Base-by-base conservation (phyloP, 2,888 invertebrate species). In the Melanostoma scalare region DNA sequence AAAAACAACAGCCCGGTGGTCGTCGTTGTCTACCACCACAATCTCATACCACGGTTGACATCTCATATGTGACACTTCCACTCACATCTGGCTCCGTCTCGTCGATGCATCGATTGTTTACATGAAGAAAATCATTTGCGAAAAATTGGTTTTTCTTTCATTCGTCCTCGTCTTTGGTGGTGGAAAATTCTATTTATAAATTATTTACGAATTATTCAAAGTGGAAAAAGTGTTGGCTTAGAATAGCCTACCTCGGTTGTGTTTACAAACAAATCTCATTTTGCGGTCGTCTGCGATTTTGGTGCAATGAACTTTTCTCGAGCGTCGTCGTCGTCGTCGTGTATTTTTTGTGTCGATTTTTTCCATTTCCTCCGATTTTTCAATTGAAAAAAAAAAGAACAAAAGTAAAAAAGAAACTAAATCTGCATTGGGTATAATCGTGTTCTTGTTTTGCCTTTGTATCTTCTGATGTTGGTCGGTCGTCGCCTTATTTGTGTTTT, bases 91-190 rank as follows among this genome's bases (percentile, higher is more conserved):
- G 20, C 20, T 20, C 20, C 58, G 58, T 58, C 55, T 40, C 35
- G 60, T 35, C 50, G 4, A 9, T 68, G 60, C 79, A 79, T 79
- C 81, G 81, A 76, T 81, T 81, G 84, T 84, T 84, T 84, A 84
- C 79, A 71, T 61, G 65, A 42, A 60, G 10, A 6, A 69, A 65
- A 58, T 46, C 36, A 31, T 46, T 68, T 20, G 60, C 69, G 40
- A 65, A 73, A 65, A 61, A 36, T 6, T 48, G 60, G 58, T 67
- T 60, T 52, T 68, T 8, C 35, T 56, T 9, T 8, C 30, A 6
- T 58, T 35, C 20, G 4, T 1, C 44, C 9, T 0, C 40, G 3
- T 35, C 5, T 38, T 10, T 38, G 8, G 31, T 4, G 35, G 9
- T 38, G 4, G 52, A 67, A 63, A 68, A 53, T 65, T 82, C 73